Percentiles rank a stretch among this genome's conserved stretches.
These are phyloP conservation scores for Drosophila lacteicornis DNA, from an alignment of 1,140 invertebrate species.

Conservation along the genomic window DNA sequence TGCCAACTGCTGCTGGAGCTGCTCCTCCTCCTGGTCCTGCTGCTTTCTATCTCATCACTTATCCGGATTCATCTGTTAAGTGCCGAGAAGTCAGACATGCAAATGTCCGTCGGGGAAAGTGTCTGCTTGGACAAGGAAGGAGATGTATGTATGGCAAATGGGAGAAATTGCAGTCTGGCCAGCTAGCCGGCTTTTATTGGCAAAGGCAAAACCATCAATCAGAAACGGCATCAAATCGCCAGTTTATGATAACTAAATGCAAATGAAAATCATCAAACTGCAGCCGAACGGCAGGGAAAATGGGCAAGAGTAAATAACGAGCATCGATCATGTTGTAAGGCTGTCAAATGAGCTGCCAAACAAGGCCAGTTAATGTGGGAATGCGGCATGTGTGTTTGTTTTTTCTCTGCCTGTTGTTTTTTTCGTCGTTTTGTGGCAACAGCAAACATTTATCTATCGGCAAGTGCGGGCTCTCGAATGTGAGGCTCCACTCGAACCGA, in stretches of 20 bases:
- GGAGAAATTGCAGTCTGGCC: conserved; percentile 17
- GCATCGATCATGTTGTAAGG: conserved; percentile 74
- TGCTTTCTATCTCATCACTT: conserved; percentile 10
- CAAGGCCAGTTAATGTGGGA: conserved; percentile 66
- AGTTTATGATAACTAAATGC: conserved; percentile 66
- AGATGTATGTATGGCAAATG: background rate
- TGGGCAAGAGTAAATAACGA: conserved; percentile 45
- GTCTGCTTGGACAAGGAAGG: conserved; percentile 5
- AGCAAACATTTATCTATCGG: conserved; percentile 51
- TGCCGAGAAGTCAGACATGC: conserved; percentile 31
- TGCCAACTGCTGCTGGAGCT: background rate
- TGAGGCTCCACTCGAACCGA: conserved; percentile 22
- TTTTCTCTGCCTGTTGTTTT: conserved; percentile 8
- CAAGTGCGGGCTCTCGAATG: conserved; percentile 20
- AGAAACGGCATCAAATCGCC: conserved; percentile 49
- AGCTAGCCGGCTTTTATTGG: conserved; percentile 21
- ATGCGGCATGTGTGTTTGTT: conserved; percentile 64
- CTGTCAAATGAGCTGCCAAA: conserved; percentile 76
- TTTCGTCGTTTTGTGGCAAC: background rate
- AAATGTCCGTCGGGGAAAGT: conserved; percentile 31
- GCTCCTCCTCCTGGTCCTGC: background rate
- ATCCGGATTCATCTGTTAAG: conserved; percentile 29
- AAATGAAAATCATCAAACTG: conserved; percentile 48
- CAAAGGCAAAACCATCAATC: conserved; percentile 32
- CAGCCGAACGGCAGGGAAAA: conserved; percentile 24